A percentile compares a stretch with the other conserved stretches of the same genome.
phyloP scores from a whole-genome alignment of 1,140 invertebrate genomes.

The Limonius californicus region DNA sequence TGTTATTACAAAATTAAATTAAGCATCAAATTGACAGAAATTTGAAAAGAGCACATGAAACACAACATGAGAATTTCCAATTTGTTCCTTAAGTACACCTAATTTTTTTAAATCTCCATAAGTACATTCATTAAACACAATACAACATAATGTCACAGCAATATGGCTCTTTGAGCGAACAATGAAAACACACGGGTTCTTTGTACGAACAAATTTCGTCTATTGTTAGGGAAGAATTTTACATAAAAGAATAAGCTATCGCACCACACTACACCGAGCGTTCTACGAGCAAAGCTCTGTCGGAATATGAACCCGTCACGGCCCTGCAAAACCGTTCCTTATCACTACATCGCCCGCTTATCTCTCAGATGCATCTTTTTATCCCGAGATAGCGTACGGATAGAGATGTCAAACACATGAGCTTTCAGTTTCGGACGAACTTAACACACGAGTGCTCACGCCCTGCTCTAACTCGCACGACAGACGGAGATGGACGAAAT shows the following conservation, averaged over 20 bases:
- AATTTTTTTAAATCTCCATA: neutral
- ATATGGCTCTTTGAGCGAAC: constrained; percentile 8
- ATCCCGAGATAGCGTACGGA: constrained; percentile 28
- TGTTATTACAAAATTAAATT: neutral
- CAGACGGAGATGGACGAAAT: neutral
- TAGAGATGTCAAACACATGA: constrained; percentile 42
- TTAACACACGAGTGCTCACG: constrained; percentile 8
- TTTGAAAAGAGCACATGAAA: neutral
- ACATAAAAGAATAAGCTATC: constrained; percentile 13
- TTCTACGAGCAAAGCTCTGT: constrained; percentile 7
- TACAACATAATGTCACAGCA: constrained; percentile 8
- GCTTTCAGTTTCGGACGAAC: constrained; percentile 19
- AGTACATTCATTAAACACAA: constrained; percentile 3
- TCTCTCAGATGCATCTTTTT: constrained; percentile 42
- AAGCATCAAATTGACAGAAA: no score
- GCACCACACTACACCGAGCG: neutral
- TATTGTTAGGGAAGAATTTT: constrained; percentile 5
- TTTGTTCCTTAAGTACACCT: no score
- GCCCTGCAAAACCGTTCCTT: constrained; percentile 26
- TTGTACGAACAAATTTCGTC: constrained; percentile 8
- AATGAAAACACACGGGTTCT: constrained; percentile 10
- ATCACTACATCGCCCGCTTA: constrained; percentile 35
- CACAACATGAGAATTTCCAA: no score
- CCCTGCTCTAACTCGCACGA: neutral
- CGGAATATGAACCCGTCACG: constrained; percentile 8